These are phyloP conservation scores for Hydrozoanthus tunicans DNA, from an alignment of 64 coral and sea anemone genomes.

Conservation along the genomic window DNA sequence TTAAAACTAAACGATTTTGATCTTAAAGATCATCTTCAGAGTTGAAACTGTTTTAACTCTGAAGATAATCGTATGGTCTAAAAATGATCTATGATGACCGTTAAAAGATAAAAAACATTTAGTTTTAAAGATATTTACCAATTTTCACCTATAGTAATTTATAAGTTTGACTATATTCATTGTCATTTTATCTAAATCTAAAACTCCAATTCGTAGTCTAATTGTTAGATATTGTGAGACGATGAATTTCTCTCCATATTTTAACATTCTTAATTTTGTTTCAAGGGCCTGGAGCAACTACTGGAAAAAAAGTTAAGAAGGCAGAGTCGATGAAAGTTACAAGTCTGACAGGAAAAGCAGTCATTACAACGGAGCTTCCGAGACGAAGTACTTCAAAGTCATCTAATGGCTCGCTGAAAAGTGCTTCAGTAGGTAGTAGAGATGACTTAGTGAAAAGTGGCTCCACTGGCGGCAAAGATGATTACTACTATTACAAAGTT, in stretches of 20 bases:
- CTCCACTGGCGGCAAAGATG: conserved; percentile 22
- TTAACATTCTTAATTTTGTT: not conserved
- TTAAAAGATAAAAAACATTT: no score
- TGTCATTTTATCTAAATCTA: no score
- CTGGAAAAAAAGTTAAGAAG: conserved; percentile 65
- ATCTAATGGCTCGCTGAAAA: conserved; percentile 67
- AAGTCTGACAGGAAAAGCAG: conserved; percentile 79
- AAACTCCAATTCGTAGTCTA: no score
- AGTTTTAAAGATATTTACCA: no score
- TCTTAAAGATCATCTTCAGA: no score
- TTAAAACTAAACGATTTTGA: no score
- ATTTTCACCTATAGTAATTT: no score
- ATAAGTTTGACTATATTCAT: no score
- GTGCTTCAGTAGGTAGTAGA: not conserved
- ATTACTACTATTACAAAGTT: conserved; percentile 55
- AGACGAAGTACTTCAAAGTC: conserved; percentile 39
- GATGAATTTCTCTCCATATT: not conserved
- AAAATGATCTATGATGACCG: no score
- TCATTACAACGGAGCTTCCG: conserved; percentile 89
- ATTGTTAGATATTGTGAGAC: no score
- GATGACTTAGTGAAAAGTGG: not conserved
- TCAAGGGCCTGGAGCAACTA: conserved; percentile 42
- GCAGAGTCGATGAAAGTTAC: conserved; percentile 94
- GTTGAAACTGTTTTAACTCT: no score
- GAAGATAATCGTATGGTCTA: no score